Base-by-base conservation (phyloP, 2,113 vertebrate genomes). In the Tor tambroides region DNA sequence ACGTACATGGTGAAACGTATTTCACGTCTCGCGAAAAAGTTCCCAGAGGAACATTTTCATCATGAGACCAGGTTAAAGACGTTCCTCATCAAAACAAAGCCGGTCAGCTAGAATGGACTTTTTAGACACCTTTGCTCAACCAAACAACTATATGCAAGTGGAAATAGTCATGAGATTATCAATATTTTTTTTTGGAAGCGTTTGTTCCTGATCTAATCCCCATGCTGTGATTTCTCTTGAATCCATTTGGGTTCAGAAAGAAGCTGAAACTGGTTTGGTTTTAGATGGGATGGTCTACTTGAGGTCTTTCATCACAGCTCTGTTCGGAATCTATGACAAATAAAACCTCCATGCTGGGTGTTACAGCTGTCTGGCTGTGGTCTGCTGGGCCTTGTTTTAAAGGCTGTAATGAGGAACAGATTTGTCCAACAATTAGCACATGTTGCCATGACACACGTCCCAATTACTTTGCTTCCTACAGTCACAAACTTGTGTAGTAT, bases 341-440 rank as follows among this genome's bases (percentile, higher is more conserved):
- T 65, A 81, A 83, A 65, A 67, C 4, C 17, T 32, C 43, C 46
- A 72, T 56, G 81, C 65, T 54, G 81, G 43, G 81, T 83, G 81
- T 46, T 69, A 49, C 41, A 83, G 80, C n/a, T 69, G 41, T 83
- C 46, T 72, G 46, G 81, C 28, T 35, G 19, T 72, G 46, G 28
- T 72, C 81, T 72, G 8, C 19, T 51, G 9, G 61, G 61, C 26
- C 28, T 83, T 9, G 21, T 56, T 56, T 71, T 30, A 35, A 54
- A 83, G 65, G 26, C 63, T 28, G 46, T 72, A 83, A 83, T 11
- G 10, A 72, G 46, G 28, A 83, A 83, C 81, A 83, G 21, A 83
- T 72, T 26, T 72, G 81, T 38, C 41, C 19, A 72, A 83, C 43
- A 83, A 54, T 83, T 83, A 26, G 19, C 65, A 72, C 19, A 72